A percentile compares a stretch with the other conserved stretches of the same genome.
Evolutionary conservation across 2,113 vertebrate genomes (phyloP).

Genomic region (Gallinago paraguaiae): DNA sequence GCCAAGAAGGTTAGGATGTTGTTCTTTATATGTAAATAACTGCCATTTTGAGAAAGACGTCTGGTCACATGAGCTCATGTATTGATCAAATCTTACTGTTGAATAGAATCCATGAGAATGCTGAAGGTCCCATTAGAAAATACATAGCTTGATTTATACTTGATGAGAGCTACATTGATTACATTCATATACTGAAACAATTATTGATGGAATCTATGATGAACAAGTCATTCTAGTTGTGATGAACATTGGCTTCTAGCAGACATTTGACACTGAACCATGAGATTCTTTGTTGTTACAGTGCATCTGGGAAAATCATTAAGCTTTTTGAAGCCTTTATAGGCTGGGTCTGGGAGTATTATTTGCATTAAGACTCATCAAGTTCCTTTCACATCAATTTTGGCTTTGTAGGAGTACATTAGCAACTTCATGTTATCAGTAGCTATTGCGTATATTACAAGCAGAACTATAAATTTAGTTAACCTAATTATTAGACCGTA

Average conservation of each 20-base stretch:
- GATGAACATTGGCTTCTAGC: slow-evolving; percentile 43
- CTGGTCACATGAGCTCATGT: neutral
- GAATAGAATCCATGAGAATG: slow-evolving; percentile 9
- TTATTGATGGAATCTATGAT: slow-evolving; percentile 59
- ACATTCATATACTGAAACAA: slow-evolving; percentile 42
- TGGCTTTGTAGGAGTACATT: neutral
- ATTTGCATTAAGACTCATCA: slow-evolving; percentile 29
- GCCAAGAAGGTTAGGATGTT: neutral
- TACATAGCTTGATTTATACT: slow-evolving; percentile 8
- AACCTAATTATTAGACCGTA: neutral
- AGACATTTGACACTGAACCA: slow-evolving; percentile 50
- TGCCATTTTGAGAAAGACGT: neutral
- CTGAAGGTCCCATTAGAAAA: slow-evolving; percentile 32
- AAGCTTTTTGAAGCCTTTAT: slow-evolving; percentile 30
- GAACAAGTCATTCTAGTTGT: slow-evolving; percentile 50
- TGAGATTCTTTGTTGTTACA: slow-evolving; percentile 62
- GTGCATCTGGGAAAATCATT: slow-evolving; percentile 62
- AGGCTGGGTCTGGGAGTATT: neutral
- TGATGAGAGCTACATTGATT: slow-evolving; percentile 31
- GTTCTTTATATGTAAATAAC: neutral
- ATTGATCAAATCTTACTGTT: slow-evolving; percentile 14
- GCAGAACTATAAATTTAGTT: neutral
- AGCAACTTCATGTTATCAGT: neutral
- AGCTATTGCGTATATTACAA: neutral
- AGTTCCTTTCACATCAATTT: neutral